Percentiles rank a stretch among this genome's conserved stretches.
These are phyloP conservation scores for Pandemis cinnamomeana DNA, from an alignment of 2,888 invertebrate species.

Conservation along the genomic window DNA sequence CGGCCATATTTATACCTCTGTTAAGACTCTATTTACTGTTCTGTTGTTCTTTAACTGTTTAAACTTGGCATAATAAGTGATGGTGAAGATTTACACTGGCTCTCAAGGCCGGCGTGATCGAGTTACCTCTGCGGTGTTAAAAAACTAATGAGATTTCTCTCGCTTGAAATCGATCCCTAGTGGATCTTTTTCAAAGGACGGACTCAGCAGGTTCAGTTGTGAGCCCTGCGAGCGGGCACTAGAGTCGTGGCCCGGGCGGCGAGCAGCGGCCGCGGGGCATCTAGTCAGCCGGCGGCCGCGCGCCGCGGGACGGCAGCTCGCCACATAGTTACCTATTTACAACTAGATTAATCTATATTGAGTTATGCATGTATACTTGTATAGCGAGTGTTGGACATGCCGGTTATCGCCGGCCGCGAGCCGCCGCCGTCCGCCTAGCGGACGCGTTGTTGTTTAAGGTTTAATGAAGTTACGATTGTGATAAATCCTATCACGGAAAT, in stretches of 20 bases:
- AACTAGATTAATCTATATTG: conserved; percentile 69
- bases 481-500: conserved; percentile 79
- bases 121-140: too few relatives aligned
- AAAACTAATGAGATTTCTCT: neutral
- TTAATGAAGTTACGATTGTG: conserved; percentile 68
- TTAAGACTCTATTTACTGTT: neutral
- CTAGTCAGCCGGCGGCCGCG: conserved; percentile 35
- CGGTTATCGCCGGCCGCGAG: conserved; percentile 60
- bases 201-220: neutral
- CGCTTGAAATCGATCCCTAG: neutral
- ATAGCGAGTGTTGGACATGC: conserved; percentile 63
- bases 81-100: too few relatives aligned
- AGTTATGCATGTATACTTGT: conserved; percentile 68
- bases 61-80: neutral
- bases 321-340: conserved; percentile 73
- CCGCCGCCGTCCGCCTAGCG: conserved; percentile 49
- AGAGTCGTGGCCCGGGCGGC: neutral
- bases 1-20: neutral
- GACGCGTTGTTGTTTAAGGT: conserved; percentile 58
- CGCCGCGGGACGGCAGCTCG: conserved; percentile 54
- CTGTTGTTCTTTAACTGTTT: neutral
- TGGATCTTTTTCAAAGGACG: neutral
- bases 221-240: too few relatives aligned
- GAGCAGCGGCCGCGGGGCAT: neutral
- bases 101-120: too few relatives aligned